Base-by-base conservation (phyloP, 2,888 invertebrate species). In the Tetheella fluctuosa region DNA sequence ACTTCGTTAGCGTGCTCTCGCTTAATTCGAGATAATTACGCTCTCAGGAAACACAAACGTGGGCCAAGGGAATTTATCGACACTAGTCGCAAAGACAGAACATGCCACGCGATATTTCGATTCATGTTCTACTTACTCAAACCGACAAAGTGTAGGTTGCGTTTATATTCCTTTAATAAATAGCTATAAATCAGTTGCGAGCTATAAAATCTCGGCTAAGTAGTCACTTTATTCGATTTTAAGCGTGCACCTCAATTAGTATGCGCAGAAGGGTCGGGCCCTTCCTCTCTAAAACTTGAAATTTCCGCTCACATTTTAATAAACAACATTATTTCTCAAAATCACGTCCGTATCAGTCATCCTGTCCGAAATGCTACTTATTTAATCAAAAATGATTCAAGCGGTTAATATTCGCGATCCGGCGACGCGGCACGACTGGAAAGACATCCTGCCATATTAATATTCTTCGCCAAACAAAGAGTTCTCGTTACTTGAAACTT, bases 11-110 rank as follows among this genome's bases (percentile, higher is more conserved):
- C 79, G 79, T 76, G 79, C 82, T 81, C 73, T 86, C 84, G 86
- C 84, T 89, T 88, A 90, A 90, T 90, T 89, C 85, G 85, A 88
- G 83, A 90, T 91, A 91, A 91, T 91, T 88, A 89, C 82, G 80
- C 83, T 85, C 74, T 83, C 77, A 84, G 78, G 77, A 81, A 85
- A 83, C 80, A 79, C 79, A 84, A 85, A 88, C 85, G 86, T 85
- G 82, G 80, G 79, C 82, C 71, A 74, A 69, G 78, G 79, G 80
- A 63, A 87, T 86, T 86, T 88, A 88, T 88, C 75, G 80, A 73
- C 79, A 80, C 81, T 76, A 77, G 81, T 80, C 74, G 62, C 34
- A 63, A 64, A 67, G 75, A 78, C 75, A 69, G 74, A 77, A 77
- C 74, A 68, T 72, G 71, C 68, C 68, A 65, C 64, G 70, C 74